Conservation (phyloP, 2,888 invertebrate genomes). For the Augiades crinisus region DNA sequence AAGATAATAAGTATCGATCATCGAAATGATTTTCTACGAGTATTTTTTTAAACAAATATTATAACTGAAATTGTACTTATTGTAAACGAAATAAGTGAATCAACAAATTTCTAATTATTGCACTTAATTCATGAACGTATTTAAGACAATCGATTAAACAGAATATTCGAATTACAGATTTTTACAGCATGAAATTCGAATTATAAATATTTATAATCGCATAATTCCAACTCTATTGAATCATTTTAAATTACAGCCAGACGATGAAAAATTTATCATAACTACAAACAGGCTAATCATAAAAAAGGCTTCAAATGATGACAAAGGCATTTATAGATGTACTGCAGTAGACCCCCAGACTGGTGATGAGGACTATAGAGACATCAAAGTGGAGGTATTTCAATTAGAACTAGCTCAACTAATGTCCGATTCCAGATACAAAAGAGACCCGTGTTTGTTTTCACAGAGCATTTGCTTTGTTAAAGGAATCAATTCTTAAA, state of each 20-base stretch:
- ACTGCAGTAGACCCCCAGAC: slow-evolving; percentile 40
- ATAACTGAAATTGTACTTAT: no score
- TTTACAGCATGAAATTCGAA: no score
- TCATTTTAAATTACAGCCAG: slow-evolving; percentile 23
- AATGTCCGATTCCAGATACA: slow-evolving; percentile 12
- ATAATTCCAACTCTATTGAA: no score
- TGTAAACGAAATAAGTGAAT: no score
- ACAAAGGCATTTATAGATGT: slow-evolving; percentile 47
- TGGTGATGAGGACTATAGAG: slow-evolving; percentile 40
- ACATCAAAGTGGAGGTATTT: slow-evolving; percentile 43
- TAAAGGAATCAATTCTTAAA: slow-evolving; percentile 3
- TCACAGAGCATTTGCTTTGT: slow-evolving; percentile 7
- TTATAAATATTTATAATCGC: no score
- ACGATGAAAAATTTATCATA: slow-evolving; percentile 49
- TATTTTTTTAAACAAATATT: no score
- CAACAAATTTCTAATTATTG: no score
- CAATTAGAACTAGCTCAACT: slow-evolving; percentile 31
- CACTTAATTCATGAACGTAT: no score
- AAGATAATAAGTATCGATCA: no score
- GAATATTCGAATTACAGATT: no score
- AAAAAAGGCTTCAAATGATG: slow-evolving; percentile 41
- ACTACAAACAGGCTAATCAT: slow-evolving; percentile 46
- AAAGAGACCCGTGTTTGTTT: slow-evolving; percentile 5
- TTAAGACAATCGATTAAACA: no score
- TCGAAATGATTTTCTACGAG: no score